Evolutionary conservation across 2,888 invertebrate species (phyloP).

Genomic region (Xestia xanthographa): DNA sequence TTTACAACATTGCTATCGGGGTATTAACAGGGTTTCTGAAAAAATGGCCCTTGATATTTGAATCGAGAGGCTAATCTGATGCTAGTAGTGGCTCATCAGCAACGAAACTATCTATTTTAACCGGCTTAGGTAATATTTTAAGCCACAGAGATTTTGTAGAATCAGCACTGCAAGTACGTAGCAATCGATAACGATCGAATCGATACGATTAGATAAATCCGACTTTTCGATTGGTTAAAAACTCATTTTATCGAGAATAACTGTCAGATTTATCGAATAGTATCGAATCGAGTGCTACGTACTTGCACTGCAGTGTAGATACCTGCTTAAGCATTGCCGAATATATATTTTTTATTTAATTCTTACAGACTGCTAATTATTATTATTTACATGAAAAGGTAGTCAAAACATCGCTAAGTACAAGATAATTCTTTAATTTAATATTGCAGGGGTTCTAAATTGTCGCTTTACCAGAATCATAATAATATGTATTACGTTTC

Average conservation of each 20-base stretch:
- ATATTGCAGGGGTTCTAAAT: background rate
- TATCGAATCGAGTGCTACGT: too few species aligned
- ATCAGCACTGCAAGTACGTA: too few species aligned
- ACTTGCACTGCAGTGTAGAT: too few species aligned
- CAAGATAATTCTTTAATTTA: background rate
- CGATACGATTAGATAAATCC: too few species aligned
- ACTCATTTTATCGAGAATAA: too few species aligned
- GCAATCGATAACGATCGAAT: too few species aligned
- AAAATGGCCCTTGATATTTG: background rate
- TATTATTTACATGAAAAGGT: background rate
- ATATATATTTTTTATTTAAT: background rate
- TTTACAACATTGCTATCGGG: constrained; percentile 28
- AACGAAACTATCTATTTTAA: background rate
- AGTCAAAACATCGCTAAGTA: background rate
- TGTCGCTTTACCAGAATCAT: too few species aligned
- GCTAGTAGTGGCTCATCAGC: background rate
- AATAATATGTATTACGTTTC: too few species aligned
- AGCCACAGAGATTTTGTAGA: background rate
- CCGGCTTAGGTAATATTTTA: background rate
- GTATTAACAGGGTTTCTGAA: constrained; percentile 19
- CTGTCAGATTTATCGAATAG: too few species aligned
- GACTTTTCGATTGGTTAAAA: too few species aligned
- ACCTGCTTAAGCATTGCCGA: background rate
- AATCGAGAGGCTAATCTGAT: background rate
- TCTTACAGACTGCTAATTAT: background rate